These are phyloP conservation scores for Catocala fraxini DNA, from an alignment of 2,888 invertebrate genomes.

Conservation along the genomic window DNA sequence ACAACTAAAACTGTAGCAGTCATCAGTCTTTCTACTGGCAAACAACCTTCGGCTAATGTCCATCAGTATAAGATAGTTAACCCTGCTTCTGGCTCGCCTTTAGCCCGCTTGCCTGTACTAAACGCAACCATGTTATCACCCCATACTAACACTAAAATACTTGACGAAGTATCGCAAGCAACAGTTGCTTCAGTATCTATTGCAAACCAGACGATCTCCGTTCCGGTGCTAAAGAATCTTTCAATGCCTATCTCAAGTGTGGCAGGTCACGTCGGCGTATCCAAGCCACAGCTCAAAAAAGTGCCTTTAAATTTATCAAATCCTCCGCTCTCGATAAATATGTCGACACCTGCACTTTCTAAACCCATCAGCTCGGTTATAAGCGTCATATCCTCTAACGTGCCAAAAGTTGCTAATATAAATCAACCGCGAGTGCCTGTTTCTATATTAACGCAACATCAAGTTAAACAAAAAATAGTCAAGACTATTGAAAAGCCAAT, in stretches of 20 bases:
- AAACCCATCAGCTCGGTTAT: constrained; percentile 82
- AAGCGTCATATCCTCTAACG: constrained; percentile 82
- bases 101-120: constrained; percentile 76
- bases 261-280: constrained; percentile 61
- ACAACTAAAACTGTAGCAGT: constrained; percentile 86
- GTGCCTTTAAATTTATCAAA: constrained; percentile 72
- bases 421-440: constrained; percentile 74
- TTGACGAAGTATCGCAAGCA: constrained; percentile 87
- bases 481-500: constrained; percentile 85
- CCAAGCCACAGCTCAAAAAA: constrained; percentile 55
- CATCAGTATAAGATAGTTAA: constrained; percentile 83
- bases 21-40: constrained; percentile 81
- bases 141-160: constrained; percentile 80
- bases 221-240: constrained; percentile 80
- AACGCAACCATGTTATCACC: constrained; percentile 66
- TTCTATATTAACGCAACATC: constrained; percentile 81
- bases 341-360: constrained; percentile 73
- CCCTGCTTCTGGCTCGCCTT: constrained; percentile 58
- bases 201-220: constrained; percentile 84
- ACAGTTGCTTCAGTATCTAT: constrained; percentile 87
- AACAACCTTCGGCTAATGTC: constrained; percentile 72
- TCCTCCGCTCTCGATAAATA: constrained; percentile 71
- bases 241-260: constrained; percentile 68
- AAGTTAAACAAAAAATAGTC: constrained; percentile 84
- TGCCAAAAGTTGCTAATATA: constrained; percentile 72